Evolutionary conservation across 2,113 vertebrate genomes (phyloP), one percentile per base, ranked within the genome.

Genomic region (Scomber colias): DNA sequence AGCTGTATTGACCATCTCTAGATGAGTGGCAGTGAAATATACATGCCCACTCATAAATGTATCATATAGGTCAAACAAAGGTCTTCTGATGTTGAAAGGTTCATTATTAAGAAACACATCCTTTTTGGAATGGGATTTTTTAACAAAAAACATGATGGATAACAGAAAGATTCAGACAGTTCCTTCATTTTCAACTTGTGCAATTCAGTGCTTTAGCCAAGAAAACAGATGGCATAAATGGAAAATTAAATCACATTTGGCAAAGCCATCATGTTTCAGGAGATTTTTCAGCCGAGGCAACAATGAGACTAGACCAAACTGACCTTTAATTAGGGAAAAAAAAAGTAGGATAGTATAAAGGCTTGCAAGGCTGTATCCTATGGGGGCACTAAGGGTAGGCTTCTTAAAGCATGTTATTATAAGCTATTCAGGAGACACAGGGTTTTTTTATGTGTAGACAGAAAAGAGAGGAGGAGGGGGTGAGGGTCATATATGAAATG

Each of bases 331-430:
- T 95, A 95, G 92, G 35, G 9, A 8, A 90, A 90, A 92, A 92
- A 82, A 91, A 93, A 91, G 77, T 86, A 89, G 90, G 86, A 93
- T 93, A 94, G 94, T 92, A 91, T 90, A 86, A 87, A 84, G 89
- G 81, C 73, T 71, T 87, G 78, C 83, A 83, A 77, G 79, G 83
- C 83, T 73, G 74, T 51, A 77, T 94, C 93, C 93, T 95, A 79
- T 77, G 92, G 94, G 93, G 91, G 83, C 84, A 80, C 79, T 90
- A 85, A 88, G 92, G 79, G 87, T 88, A 79, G 87, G 82, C 87
- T 93, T 92, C 89, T 94, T 94, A 94, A 93, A 93, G 91, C 92
- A 90, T 87, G 89, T 95, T 95, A 95, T 95, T 94, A 94, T 94
- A 94, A 94, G 90, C 93, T 92, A 93, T 95, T 94, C 91, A 90